Evolutionary conservation across 2,888 invertebrate species (phyloP).

Genomic region (Nudaria mundana): DNA sequence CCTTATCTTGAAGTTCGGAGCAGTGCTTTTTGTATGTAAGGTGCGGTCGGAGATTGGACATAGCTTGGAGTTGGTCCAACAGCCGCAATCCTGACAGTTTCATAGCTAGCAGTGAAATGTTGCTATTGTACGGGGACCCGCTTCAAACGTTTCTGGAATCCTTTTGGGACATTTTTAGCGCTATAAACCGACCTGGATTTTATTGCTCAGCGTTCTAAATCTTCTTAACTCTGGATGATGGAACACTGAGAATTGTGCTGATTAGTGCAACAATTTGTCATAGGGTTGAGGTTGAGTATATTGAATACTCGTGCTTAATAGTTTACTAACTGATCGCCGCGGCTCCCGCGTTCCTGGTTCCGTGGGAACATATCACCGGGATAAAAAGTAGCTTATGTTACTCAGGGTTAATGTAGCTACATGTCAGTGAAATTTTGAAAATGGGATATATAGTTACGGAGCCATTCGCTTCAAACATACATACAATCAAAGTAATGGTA

Average conservation of each 20-base stretch:
- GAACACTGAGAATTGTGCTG: conserved; percentile 11
- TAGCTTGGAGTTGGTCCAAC: conserved; percentile 34
- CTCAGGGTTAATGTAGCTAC: no score
- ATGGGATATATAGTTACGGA: no score
- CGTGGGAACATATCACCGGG: no score
- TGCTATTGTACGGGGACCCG: conserved; percentile 39
- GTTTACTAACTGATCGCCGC: no score
- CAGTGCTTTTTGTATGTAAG: conserved; percentile 16
- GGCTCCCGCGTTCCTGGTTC: no score
- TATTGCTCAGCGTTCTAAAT: conserved; percentile 30
- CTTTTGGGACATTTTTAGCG: conserved; percentile 32
- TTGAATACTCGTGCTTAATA: no score
- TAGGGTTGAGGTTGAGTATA: no score
- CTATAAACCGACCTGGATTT: conserved; percentile 28
- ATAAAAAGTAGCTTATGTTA: no score
- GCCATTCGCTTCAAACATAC: no score
- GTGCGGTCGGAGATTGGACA: conserved; percentile 16
- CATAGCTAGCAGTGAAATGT: conserved; percentile 49
- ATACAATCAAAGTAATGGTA: no score
- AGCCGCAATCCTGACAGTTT: conserved; percentile 46
- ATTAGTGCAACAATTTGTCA: no score
- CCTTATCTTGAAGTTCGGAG: conserved; percentile 14
- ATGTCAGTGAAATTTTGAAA: no score
- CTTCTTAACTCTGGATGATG: conserved; percentile 33
- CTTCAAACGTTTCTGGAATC: conserved; percentile 19